Evolutionary conservation across 2,797 vertebrate genomes (phyloP), one percentile per base, ranked within the genome.

Genomic region (Tapera naevia): DNA sequence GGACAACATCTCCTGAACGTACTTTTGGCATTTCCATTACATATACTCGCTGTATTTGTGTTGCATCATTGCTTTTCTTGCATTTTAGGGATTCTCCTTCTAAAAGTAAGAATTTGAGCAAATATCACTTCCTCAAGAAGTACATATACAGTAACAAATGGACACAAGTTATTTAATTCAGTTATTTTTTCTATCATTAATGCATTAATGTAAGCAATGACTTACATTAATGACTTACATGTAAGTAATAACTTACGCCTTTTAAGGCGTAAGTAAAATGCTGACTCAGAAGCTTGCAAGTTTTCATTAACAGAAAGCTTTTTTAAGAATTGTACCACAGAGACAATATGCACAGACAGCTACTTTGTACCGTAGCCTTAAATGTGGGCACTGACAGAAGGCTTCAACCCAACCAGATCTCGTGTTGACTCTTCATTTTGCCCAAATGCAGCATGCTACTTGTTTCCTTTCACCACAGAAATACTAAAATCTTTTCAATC

Each of bases 251-350:
- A 60, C 1, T 6, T n/a, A n/a, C n/a, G 11, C 45, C 18, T 39
- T 88, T 81, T 57, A 82, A 35, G 23, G 15, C 17, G 14, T 70
- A 95, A 80, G 30, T 24, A 9, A 87, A 94, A 92, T 50, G 37
- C 39, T 64, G 53, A 76, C 76, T 51, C 80, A 93, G 46, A 86
- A 64, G 17, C 11, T 32, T 70, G 2, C 5, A 72, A n/a, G 16
- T 50, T 83, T 87, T 72, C 70, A 81, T 51, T 33, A 75, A 18
- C 11, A 60, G 48, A 53, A 70, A 82, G 10, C 9, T 62, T 62
- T 54, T 57, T 73, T 32, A 91, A 71, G 8, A 91, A 69, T 21
- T 32, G 16, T 41, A 62, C 39, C 13, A 73, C 14, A 54, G 22
- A 65, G 17, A 54, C 14, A 84, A 45, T 10, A 33, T 7, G 17